Evolutionary conservation across 2,888 invertebrate genomes (phyloP), one percentile per base, ranked within the genome.

Genomic region (Polia nebulosa): DNA sequence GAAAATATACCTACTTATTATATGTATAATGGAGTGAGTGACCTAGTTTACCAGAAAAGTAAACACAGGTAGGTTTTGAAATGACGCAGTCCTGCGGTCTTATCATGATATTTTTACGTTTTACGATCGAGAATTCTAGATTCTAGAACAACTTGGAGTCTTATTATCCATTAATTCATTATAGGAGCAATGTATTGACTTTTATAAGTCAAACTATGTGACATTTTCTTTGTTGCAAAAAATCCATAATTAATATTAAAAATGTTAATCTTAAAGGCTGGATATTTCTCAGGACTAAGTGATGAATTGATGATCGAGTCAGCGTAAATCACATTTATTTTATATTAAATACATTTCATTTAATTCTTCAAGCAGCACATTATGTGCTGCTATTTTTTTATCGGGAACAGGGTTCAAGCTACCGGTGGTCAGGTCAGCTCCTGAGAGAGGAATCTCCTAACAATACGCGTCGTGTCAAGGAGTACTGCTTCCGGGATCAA

Each of bases 1-100:
- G 36, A 51, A 39, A 72, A 66, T 60, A 63, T 32, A n/a, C n/a
- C n/a, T n/a, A n/a, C n/a, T n/a, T n/a, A 32, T 52, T 52, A 32
- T 13, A 32, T 6, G 6, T 20, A 52, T 45, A 17, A 17, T 52
- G 51, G 39, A 66, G 68, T 57, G 25, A 39, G 45, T 75, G 75
- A 75, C 72, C 72, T 57, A 72, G 51, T 80, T 82, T 32, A 29
- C 1, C 25, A 27, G 59, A 52, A 81, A 66, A 55, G 55, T 68
- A 67, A 62, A 74, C 66, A 71, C 9, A 57, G 47, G 63, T 62
- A 29, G 49, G 56, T 66, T 67, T 63, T 39, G 44, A 39, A 74
- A 60, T 57, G 51, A 64, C 39, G 39, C 34, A 58, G 41, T 15
- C 4, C 6, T 71, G 34, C 60, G 11, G 29, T 32, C 15, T 71